A percentile compares a stretch with the other conserved stretches of the same genome.
These are phyloP conservation scores for Drosophila fungiperda DNA, from an alignment of 2,888 invertebrate species.

Conservation along the genomic window DNA sequence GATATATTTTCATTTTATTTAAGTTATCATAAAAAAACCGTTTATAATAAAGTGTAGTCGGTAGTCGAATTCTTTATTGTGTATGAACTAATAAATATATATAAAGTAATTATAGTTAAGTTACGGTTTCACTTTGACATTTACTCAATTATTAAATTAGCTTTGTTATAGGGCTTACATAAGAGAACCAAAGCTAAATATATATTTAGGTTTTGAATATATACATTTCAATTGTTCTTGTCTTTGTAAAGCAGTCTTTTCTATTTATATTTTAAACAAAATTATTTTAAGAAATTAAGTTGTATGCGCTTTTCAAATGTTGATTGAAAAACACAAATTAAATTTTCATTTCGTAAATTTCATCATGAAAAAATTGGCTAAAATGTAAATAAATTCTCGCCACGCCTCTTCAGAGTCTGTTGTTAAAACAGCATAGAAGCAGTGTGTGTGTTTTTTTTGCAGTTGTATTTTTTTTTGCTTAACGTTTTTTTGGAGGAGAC, in stretches of 20 bases:
- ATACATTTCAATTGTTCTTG: neutral
- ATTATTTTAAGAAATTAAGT: neutral
- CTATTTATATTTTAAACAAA: neutral
- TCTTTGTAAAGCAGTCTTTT: neutral
- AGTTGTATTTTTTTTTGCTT: slow-evolving; percentile 18
- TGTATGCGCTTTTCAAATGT: neutral
- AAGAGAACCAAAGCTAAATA: neutral
- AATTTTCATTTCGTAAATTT: neutral
- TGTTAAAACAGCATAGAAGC: slow-evolving; percentile 23
- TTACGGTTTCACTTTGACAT: neutral
- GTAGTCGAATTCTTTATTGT: neutral
- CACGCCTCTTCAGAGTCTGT: slow-evolving; percentile 25
- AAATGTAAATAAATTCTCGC: slow-evolving; percentile 2
- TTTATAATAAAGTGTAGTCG: neutral
- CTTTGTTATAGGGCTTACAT: neutral
- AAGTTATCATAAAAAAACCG: neutral
- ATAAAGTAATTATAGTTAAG: neutral
- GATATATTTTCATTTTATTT: neutral
- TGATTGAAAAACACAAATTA: neutral
- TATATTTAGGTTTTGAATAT: neutral
- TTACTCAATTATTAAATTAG: neutral
- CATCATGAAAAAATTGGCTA: slow-evolving; percentile 2
- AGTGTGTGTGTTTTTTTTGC: slow-evolving; percentile 11
- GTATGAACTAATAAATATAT: neutral
- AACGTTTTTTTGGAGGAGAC: slow-evolving; percentile 40